A percentile compares a stretch with the other conserved stretches of the same genome.
Conservation (phyloP, 2,797 vertebrate species). For the Chromis chromis region DNA sequence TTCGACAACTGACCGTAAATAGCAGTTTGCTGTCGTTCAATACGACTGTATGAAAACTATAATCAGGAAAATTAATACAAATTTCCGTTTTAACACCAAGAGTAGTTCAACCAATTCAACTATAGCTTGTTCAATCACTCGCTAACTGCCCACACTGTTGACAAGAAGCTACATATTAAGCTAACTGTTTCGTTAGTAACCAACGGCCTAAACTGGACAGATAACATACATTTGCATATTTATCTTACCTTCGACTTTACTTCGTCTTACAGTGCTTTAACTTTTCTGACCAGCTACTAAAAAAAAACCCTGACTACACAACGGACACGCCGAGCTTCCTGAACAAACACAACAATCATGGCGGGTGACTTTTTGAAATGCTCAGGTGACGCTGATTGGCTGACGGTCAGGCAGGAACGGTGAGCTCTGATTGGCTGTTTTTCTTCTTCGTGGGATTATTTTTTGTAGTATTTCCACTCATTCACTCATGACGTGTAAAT, state of each 20-base stretch:
- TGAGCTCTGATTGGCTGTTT: conserved; percentile 61
- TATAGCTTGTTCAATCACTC: not conserved
- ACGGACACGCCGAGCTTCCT: not conserved
- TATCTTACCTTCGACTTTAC: conserved; percentile 42
- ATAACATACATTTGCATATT: not conserved
- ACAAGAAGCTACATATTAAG: not conserved
- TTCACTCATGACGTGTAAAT: not conserved
- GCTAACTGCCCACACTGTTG: not conserved
- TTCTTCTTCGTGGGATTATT: not conserved
- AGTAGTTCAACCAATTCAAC: not conserved
- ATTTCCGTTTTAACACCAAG: not conserved
- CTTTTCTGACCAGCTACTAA: not conserved
- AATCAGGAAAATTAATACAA: not conserved
- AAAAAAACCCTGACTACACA: not conserved
- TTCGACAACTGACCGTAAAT: not conserved
- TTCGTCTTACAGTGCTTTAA: too few relatives aligned
- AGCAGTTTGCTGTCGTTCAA: not conserved
- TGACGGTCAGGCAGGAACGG: not conserved
- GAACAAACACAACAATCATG: conserved; percentile 65
- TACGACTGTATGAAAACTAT: not conserved
- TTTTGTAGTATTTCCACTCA: not conserved
- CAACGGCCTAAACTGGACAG: rapidly evolving
- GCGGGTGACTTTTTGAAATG: conserved; percentile 78
- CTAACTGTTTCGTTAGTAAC: not conserved
- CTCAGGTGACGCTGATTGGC: conserved; percentile 68